Base-by-base conservation (phyloP, 2,113 vertebrate species). In the Marmota monax region DNA sequence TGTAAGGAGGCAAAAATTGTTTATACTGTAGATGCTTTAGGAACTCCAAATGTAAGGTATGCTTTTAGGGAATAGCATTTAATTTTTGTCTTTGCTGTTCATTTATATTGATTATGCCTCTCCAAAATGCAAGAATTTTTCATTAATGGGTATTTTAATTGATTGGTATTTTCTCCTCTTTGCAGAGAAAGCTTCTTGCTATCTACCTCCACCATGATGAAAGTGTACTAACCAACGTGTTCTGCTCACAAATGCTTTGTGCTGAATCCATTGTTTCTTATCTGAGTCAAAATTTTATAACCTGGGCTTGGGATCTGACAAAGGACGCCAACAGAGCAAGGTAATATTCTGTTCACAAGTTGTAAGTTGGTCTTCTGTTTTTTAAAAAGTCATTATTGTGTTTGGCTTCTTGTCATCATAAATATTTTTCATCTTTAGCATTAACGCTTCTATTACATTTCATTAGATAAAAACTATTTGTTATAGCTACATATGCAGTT, bases 121-220 rank as follows among this genome's bases (percentile, higher is more conserved):
- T 92, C 14, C 84, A 86, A 72, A 78, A 95, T 83, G 94, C 76
- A 93, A 61, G 70, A 95, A 23, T 84, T 61, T 93, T 97, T 70
- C 20, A 12, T 94, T 87, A 79, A 37, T 82, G 93, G 27, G n/a
- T 96, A 63, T 96, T 93, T 94, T 94, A 84, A 92, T 82, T 97
- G 32, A 93, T 85, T 53, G 45, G 6, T 90, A 23, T 98, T 97
- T 97, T 95, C 48, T 98, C 7, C 0, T 97, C 88, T 98, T 98
- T 98, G 80, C 99, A 99, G 99, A 99, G 99, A 98, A 99, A 99
- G 99, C 99, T 99, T 97, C 99, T 99, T 98, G 99, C 99, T 98
- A 99, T 99, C 99, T 99, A 99, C 99, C 99, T 99, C 99, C 99
- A 99, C 98, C 99, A 99, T 1, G 99, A 99, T 96, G 99, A 99